phyloP scores from a whole-genome alignment of 1,140 invertebrate genomes.

The Theocolax elegans region DNA sequence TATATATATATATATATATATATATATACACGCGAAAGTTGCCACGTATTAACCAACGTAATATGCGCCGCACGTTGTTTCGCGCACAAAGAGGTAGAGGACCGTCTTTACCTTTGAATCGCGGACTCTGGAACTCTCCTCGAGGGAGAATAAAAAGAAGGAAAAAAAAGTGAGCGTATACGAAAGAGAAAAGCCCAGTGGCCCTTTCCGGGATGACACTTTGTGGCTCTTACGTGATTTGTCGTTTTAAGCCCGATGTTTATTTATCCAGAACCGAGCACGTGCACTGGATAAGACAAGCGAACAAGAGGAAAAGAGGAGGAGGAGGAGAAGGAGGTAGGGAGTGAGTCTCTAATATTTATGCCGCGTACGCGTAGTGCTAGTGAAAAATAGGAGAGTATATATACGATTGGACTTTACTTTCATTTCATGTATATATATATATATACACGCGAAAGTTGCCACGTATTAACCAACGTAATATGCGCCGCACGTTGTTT shows the following conservation, averaged over 20 bases:
- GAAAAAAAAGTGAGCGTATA: neutral
- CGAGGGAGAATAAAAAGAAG: neutral
- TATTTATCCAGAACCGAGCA: constrained; percentile 1
- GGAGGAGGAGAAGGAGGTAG: neutral
- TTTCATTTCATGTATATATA: no score
- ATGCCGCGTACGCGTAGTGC: constrained; percentile 1
- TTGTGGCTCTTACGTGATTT: constrained; percentile 11
- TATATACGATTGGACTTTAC: no score
- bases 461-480: neutral
- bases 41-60: neutral
- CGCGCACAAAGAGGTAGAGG: neutral
- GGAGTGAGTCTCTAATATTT: neutral
- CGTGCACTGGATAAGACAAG: constrained; percentile 4
- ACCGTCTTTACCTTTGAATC: neutral
- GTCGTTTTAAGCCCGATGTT: constrained; percentile 12
- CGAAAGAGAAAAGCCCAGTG: neutral
- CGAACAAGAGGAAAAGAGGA: constrained; percentile 13
- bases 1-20: no score
- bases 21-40: no score
- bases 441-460: no score
- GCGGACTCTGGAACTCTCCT: neutral
- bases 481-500: neutral
- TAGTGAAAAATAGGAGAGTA: constrained; percentile 12
- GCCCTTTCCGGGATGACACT: neutral
- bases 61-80: neutral